These are phyloP conservation scores for Eupleurogrammus muticus DNA, from an alignment of 2,797 vertebrate species.

Conservation along the genomic window DNA sequence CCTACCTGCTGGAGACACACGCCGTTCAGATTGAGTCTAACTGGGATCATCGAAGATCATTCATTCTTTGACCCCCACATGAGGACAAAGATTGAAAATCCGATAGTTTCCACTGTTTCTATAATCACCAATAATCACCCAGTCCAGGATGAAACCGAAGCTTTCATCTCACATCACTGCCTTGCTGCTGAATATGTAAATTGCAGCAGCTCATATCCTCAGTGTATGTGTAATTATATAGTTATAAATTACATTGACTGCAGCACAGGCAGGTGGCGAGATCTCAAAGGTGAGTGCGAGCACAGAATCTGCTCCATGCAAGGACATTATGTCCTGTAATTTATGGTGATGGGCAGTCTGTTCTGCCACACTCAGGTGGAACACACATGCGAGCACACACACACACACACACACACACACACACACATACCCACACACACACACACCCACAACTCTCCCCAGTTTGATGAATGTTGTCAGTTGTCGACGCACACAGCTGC, in stretches of 20 bases:
- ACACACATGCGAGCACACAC: slow-evolving; percentile 13
- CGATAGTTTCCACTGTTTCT: slow-evolving; percentile 18
- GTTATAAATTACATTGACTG: neutral
- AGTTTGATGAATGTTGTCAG: slow-evolving; percentile 41
- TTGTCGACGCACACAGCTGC: slow-evolving; percentile 38
- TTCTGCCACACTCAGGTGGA: slow-evolving; percentile 47
- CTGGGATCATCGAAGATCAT: neutral
- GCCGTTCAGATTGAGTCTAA: neutral
- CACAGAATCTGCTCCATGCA: slow-evolving; percentile 21
- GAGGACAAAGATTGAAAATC: neutral
- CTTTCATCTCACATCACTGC: neutral
- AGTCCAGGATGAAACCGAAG: slow-evolving; percentile 14
- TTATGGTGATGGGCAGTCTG: slow-evolving; percentile 48
- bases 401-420: neutral
- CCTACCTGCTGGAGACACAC: slow-evolving; percentile 18
- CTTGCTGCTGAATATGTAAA: slow-evolving; percentile 18
- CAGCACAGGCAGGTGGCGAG: slow-evolving; percentile 1
- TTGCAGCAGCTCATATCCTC: slow-evolving; percentile 7
- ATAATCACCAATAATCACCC: neutral
- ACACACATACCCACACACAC: too few relatives aligned
- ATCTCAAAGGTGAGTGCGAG: slow-evolving; percentile 41
- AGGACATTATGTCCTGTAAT: slow-evolving; percentile 64
- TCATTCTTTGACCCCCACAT: neutral
- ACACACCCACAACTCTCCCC: neutral
- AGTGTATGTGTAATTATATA: slow-evolving; percentile 10